Percentiles rank a stretch among this genome's conserved stretches.
phyloP scores from a whole-genome alignment of 1,140 invertebrate genomes.

The Antheraea mylitta region DNA sequence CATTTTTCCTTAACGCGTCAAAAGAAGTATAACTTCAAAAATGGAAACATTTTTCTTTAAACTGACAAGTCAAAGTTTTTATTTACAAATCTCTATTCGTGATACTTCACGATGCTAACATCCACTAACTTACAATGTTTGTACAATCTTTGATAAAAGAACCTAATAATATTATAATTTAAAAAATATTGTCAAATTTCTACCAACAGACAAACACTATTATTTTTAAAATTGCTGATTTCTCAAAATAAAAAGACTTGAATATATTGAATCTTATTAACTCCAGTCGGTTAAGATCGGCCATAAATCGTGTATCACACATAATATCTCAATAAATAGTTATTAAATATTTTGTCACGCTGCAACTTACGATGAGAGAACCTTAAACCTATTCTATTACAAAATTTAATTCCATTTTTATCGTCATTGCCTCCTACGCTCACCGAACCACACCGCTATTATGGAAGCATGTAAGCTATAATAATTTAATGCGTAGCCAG shows the following conservation, averaged over 20 bases:
- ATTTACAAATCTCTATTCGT: too few species aligned
- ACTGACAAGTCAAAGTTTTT: too few species aligned
- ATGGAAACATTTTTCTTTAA: too few species aligned
- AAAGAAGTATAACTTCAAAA: too few species aligned
- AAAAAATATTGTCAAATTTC: too few species aligned
- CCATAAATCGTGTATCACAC: constrained; percentile 21
- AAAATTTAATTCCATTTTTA: constrained; percentile 65
- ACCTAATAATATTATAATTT: too few species aligned
- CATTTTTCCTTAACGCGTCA: too few species aligned
- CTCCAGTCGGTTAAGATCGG: constrained; percentile 13
- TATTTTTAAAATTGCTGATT: neutral
- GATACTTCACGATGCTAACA: too few species aligned
- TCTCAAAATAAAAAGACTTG: constrained; percentile 9
- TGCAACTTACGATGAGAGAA: constrained; percentile 44
- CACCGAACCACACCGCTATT: constrained; percentile 34
- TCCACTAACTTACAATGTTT: too few species aligned
- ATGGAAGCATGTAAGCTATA: constrained; percentile 57
- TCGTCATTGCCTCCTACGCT: constrained; percentile 52
- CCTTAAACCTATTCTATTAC: constrained; percentile 40
- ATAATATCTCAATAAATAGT: constrained; percentile 33
- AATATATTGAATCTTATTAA: constrained; percentile 13
- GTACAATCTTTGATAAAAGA: too few species aligned
- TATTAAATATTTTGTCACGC: constrained; percentile 42
- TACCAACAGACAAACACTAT: too few species aligned
- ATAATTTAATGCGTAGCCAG: constrained; percentile 70